Conservation (phyloP, 1,140 invertebrate species). For the Helicorthomorpha holstii region DNA sequence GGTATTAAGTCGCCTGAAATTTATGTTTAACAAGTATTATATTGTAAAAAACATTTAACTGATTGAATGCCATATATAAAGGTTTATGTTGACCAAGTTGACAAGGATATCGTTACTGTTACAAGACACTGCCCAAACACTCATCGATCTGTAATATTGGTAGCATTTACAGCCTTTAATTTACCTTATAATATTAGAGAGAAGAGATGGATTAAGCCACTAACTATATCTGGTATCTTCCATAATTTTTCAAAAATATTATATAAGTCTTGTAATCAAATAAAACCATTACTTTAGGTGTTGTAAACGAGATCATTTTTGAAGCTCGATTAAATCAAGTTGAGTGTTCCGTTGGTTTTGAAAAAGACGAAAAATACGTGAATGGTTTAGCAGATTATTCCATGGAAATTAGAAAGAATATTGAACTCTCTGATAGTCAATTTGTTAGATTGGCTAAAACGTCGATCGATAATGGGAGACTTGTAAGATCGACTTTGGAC, state of each 20-base stretch:
- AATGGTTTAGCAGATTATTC: constrained; percentile 70
- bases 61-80: constrained; percentile 22
- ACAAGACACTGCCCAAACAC: constrained; percentile 78
- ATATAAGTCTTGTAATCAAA: background rate
- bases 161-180: constrained; percentile 74
- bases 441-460: constrained; percentile 37
- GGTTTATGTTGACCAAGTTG: constrained; percentile 96
- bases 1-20: constrained; percentile 26
- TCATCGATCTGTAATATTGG: constrained; percentile 72
- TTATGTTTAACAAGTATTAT: background rate
- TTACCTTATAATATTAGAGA: constrained; percentile 38
- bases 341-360: no score
- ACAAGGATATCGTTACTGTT: constrained; percentile 75
- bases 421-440: constrained; percentile 47
- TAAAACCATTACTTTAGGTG: constrained; percentile 35
- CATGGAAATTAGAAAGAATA: constrained; percentile 46
- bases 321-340: constrained; percentile 49
- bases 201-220: constrained; percentile 43
- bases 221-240: constrained; percentile 28
- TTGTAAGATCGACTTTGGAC: no score
- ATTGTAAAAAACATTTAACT: background rate
- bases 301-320: constrained; percentile 69
- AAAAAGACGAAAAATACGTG: no score
- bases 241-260: background rate
- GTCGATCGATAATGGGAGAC: constrained; percentile 14